A percentile compares a stretch with the other conserved stretches of the same genome.
Conservation (phyloP, 1,140 invertebrate genomes). For the Trachymyrmex septentrionalis region DNA sequence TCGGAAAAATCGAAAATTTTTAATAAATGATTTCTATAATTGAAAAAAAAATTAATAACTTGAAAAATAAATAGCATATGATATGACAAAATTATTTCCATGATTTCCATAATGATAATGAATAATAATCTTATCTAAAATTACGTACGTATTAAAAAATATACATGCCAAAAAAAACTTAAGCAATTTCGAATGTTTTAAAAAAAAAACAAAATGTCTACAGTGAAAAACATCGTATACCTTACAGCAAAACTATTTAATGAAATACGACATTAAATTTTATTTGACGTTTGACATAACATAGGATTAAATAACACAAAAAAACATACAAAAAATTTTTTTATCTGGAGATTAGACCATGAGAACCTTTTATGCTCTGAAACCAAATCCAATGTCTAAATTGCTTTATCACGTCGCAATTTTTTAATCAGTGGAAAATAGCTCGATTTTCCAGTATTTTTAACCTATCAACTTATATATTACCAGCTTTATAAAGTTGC, state of each 20-base stretch:
- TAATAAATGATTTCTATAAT: neutral
- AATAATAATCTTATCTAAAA: neutral
- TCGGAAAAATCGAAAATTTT: conserved; percentile 11
- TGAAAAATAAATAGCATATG: neutral
- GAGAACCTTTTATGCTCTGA: too few relatives aligned
- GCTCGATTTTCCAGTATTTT: too few relatives aligned
- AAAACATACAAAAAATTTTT: too few relatives aligned
- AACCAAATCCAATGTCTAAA: too few relatives aligned
- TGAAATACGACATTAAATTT: neutral
- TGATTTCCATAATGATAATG: too few relatives aligned
- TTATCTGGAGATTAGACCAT: too few relatives aligned
- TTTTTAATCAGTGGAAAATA: too few relatives aligned
- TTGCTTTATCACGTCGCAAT: too few relatives aligned
- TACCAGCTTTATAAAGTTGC: too few relatives aligned
- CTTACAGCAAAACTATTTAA: neutral
- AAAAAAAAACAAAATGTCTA: neutral
- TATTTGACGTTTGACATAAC: neutral
- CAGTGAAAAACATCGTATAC: too few relatives aligned
- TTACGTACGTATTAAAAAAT: neutral
- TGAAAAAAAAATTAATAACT: neutral
- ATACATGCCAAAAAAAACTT: neutral
- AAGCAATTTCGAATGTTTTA: neutral
- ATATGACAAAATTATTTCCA: neutral
- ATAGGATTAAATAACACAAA: neutral
- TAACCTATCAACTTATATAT: too few relatives aligned